phyloP scores from a whole-genome alignment of 1,140 invertebrate genomes.

The Polypedilum vanderplanki region DNA sequence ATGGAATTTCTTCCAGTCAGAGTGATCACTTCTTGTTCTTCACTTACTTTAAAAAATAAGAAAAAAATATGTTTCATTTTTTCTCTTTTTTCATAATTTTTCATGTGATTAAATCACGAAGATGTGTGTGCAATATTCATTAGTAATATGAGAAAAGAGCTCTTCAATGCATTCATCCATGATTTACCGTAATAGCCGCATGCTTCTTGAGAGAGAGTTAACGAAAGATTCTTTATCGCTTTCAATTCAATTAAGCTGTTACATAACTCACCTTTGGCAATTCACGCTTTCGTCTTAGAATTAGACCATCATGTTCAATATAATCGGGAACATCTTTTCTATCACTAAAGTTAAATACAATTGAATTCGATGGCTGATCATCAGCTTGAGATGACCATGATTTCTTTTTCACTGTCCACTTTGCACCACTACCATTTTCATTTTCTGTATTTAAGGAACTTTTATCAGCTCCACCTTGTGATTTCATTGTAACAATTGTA shows the following conservation, averaged over 20 bases:
- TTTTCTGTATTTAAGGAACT: constrained; percentile 38
- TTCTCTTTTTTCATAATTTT: no score
- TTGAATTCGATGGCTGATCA: constrained; percentile 52
- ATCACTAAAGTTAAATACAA: constrained; percentile 81
- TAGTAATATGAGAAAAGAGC: constrained; percentile 9
- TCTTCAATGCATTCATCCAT: constrained; percentile 14
- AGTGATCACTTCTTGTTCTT: background rate
- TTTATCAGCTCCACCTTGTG: constrained; percentile 22
- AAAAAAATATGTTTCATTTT: background rate
- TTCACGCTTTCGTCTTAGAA: constrained; percentile 57
- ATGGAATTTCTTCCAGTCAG: background rate
- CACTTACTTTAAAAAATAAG: background rate
- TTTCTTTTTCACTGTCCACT: constrained; percentile 35
- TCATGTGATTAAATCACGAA: constrained; percentile 10
- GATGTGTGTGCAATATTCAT: constrained; percentile 17
- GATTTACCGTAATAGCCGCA: constrained; percentile 25
- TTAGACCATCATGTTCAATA: constrained; percentile 79
- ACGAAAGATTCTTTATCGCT: constrained; percentile 1
- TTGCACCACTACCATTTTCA: constrained; percentile 34
- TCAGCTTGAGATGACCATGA: constrained; percentile 32
- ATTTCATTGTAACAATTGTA: constrained; percentile 32
- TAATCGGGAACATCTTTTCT: constrained; percentile 81
- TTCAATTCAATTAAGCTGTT: constrained; percentile 28
- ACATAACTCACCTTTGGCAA: constrained; percentile 59
- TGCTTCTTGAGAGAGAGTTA: constrained; percentile 28